Evolutionary conservation across 2,888 invertebrate genomes (phyloP).

Genomic region (Himalopsyche kuldschensis): DNA sequence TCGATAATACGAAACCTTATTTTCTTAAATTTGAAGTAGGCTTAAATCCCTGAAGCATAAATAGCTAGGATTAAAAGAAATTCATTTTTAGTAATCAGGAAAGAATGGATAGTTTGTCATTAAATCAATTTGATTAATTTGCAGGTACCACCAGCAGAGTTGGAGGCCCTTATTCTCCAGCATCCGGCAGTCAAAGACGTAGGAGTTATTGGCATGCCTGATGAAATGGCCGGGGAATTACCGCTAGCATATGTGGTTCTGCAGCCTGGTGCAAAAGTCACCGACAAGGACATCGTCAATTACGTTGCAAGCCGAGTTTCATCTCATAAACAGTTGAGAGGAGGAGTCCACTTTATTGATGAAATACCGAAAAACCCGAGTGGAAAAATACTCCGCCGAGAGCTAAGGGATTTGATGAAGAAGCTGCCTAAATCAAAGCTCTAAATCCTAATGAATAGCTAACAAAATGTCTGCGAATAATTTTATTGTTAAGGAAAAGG

Average conservation of each 20-base stretch:
- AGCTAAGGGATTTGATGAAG: conserved; percentile 54
- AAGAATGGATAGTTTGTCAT: too few species aligned
- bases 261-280: conserved; percentile 56
- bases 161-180: conserved; percentile 76
- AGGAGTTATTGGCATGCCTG: conserved; percentile 78
- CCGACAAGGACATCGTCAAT: conserved; percentile 59
- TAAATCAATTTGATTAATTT: conserved; percentile 8
- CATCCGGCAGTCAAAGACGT: conserved; percentile 73
- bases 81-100: too few species aligned
- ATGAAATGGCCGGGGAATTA: conserved; percentile 73
- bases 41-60: too few species aligned
- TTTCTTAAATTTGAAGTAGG: too few species aligned
- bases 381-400: conserved; percentile 69
- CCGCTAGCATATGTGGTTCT: conserved; percentile 76
- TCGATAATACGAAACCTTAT: too few species aligned
- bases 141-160: conserved; percentile 81
- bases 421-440: neutral
- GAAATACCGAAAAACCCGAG: conserved; percentile 69
- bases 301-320: conserved; percentile 56
- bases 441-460: neutral
- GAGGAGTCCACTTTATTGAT: conserved; percentile 68
- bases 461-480: too few species aligned
- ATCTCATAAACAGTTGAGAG: conserved; percentile 64
- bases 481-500: too few species aligned
- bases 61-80: too few species aligned